A percentile compares a stretch with the other conserved stretches of the same genome.
Conservation (phyloP, 2,113 vertebrate genomes). For the Corapipo altera region DNA sequence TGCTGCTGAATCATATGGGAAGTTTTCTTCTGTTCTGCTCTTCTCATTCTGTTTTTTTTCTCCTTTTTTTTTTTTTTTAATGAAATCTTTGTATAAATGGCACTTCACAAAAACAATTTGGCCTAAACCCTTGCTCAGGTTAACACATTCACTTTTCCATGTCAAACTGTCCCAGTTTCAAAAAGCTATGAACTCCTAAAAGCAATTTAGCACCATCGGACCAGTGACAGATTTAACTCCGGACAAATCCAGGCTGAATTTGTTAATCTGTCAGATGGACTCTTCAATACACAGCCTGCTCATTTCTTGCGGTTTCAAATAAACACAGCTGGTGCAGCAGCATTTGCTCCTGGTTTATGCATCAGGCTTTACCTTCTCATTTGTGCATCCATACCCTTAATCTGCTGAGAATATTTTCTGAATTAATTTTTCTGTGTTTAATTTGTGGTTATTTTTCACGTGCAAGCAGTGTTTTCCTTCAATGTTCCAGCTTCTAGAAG, state of each 20-base stretch:
- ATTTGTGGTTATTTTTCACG: not conserved
- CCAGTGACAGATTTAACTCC: slow-evolving; percentile 16
- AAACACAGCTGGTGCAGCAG: not conserved
- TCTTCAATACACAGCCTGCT: not conserved
- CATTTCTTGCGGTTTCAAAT: not conserved
- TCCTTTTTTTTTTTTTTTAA: not conserved
- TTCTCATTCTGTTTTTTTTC: not conserved
- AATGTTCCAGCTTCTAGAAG: not conserved
- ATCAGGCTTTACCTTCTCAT: not conserved
- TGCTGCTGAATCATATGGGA: not conserved
- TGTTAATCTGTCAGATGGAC: slow-evolving; percentile 41
- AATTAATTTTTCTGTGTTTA: not conserved
- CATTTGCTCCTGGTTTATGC: not conserved
- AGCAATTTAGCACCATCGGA: not conserved
- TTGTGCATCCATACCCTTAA: not conserved
- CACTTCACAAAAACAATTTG: not conserved
- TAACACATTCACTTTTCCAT: not conserved
- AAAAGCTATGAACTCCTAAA: slow-evolving; percentile 20
- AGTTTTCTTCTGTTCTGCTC: not conserved
- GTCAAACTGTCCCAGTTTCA: not conserved
- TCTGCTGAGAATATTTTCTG: slow-evolving; percentile 13
- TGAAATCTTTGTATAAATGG: not conserved
- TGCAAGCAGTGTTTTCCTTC: not conserved
- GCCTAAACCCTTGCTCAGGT: not conserved
- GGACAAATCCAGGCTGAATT: slow-evolving; percentile 39